phyloP scores from a whole-genome alignment of 2,888 invertebrate species.

The Conomelus anceps region DNA sequence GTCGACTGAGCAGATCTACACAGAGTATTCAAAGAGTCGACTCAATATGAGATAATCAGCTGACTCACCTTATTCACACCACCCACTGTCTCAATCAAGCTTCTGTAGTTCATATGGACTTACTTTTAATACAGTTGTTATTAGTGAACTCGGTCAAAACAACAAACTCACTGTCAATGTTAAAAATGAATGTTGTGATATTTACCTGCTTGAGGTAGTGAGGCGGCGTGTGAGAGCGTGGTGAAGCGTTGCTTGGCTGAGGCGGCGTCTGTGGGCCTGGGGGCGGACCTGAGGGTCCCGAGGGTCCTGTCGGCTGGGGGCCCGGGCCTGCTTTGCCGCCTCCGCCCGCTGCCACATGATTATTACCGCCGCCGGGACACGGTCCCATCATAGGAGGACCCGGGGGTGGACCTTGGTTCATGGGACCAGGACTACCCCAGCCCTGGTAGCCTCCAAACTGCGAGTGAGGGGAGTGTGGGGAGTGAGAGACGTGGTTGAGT shows the following conservation, averaged over 20 bases:
- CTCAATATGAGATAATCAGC: too few species aligned
- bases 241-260: slow-evolving; percentile 29
- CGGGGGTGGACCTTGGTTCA: slow-evolving; percentile 34
- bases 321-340: slow-evolving; percentile 27
- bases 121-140: background rate
- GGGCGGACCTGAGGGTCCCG: slow-evolving; percentile 23
- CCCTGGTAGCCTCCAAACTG: slow-evolving; percentile 42
- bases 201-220: slow-evolving; percentile 56
- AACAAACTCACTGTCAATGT: background rate
- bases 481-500: slow-evolving; percentile 45
- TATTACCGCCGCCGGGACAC: slow-evolving; percentile 24
- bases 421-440: slow-evolving; percentile 37
- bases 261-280: slow-evolving; percentile 19
- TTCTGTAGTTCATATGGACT: too few species aligned
- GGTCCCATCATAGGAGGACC: slow-evolving; percentile 28
- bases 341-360: slow-evolving; percentile 28
- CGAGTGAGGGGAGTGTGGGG: slow-evolving; percentile 45
- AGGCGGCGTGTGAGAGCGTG: slow-evolving; percentile 48
- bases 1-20: too few species aligned
- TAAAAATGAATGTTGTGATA: background rate
- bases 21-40: too few species aligned
- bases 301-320: slow-evolving; percentile 25
- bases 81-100: too few species aligned
- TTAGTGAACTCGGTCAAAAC: background rate
- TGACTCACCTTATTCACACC: too few species aligned